Evolutionary conservation across 2,888 invertebrate species (phyloP).

Genomic region (Zygogramma bicolorata): DNA sequence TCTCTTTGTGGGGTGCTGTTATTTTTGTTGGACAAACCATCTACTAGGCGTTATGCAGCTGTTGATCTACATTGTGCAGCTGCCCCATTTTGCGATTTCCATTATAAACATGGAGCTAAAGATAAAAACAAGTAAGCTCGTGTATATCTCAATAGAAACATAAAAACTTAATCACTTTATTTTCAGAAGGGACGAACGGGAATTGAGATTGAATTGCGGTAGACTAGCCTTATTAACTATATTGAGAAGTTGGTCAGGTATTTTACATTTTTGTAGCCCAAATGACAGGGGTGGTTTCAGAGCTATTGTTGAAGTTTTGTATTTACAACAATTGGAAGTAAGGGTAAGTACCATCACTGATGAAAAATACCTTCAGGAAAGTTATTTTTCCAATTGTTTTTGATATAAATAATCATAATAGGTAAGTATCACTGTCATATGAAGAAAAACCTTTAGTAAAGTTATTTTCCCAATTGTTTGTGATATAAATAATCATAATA

Average conservation of each 20-base stretch:
- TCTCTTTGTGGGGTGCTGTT: constrained; percentile 89
- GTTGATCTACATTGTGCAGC: constrained; percentile 89
- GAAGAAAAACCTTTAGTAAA: too few species aligned
- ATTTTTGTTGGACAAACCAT: constrained; percentile 86
- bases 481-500: too few species aligned
- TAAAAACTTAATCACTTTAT: background rate
- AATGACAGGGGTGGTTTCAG: constrained; percentile 79
- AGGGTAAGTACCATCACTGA: constrained; percentile 79
- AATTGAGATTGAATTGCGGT: constrained; percentile 87
- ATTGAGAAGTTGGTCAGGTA: constrained; percentile 92
- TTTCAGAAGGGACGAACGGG: constrained; percentile 76
- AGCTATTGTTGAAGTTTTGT: constrained; percentile 83
- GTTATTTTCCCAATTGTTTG: too few species aligned
- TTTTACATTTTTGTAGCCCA: constrained; percentile 88
- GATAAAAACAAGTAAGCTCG: constrained; percentile 75
- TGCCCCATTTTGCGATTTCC: constrained; percentile 94
- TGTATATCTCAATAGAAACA: background rate
- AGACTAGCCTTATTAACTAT: constrained; percentile 86
- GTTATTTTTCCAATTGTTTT: too few species aligned
- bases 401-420: too few species aligned
- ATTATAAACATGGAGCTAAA: constrained; percentile 79
- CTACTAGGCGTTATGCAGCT: constrained; percentile 79
- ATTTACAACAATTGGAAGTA: constrained; percentile 89
- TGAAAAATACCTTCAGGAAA: too few species aligned
- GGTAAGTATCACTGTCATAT: too few species aligned